phyloP scores from a whole-genome alignment of 2,113 vertebrate species.

The Conger conger region DNA sequence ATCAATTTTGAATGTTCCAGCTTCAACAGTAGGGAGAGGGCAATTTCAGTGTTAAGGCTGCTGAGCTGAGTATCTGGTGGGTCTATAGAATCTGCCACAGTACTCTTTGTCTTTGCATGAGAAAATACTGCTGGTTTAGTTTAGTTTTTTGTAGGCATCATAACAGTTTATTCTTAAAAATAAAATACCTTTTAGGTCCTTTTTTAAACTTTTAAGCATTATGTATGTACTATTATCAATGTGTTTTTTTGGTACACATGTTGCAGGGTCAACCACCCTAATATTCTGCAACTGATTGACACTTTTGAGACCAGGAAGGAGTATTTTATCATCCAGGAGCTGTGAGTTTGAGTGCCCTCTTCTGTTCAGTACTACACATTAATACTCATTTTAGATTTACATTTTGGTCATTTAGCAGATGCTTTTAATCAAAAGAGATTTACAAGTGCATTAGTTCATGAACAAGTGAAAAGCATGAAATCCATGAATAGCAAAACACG shows the following conservation, averaged over 20 bases:
- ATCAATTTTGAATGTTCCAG: neutral
- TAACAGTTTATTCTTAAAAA: too few relatives aligned
- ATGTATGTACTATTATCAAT: neutral
- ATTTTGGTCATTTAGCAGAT: too few relatives aligned
- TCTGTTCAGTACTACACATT: neutral
- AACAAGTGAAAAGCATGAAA: too few relatives aligned
- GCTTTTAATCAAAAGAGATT: too few relatives aligned
- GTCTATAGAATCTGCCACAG: neutral
- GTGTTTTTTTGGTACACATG: slow-evolving; percentile 26
- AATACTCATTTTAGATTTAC: too few relatives aligned
- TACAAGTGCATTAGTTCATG: too few relatives aligned
- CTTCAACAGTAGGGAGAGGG: neutral
- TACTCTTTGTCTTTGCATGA: neutral
- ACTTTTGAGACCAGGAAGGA: slow-evolving; percentile 81
- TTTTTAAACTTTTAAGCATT: too few relatives aligned
- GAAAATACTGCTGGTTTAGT: too few relatives aligned
- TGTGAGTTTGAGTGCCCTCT: slow-evolving; percentile 62
- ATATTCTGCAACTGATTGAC: slow-evolving; percentile 81
- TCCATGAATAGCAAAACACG: too few relatives aligned
- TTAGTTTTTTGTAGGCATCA: too few relatives aligned
- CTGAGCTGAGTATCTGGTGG: neutral
- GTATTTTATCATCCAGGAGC: slow-evolving; percentile 82
- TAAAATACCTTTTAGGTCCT: too few relatives aligned
- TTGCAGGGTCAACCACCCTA: slow-evolving; percentile 79
- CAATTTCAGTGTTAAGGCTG: neutral